Percentiles rank a stretch among this genome's conserved stretches.
phyloP scores from a whole-genome alignment of 2,113 vertebrate species.

The Gymnocephalus cernua region DNA sequence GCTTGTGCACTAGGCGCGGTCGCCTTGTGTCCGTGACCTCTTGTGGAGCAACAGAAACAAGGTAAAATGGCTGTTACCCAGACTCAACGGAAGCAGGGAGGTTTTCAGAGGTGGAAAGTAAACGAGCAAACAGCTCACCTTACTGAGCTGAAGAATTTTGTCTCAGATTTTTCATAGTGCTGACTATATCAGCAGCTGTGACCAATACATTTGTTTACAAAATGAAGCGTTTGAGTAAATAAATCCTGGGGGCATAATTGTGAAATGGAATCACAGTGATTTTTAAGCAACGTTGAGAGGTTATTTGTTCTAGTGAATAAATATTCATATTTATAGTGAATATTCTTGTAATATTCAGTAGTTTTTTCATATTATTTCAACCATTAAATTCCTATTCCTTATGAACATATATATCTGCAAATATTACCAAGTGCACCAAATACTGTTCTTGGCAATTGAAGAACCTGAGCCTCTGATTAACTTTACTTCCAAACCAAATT shows the following conservation, averaged over 20 bases:
- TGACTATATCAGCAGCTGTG: not conserved
- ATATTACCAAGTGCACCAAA: not conserved
- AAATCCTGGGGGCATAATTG: not conserved
- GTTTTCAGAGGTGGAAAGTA: constrained; percentile 51
- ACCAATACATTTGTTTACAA: not conserved
- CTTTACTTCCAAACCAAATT: constrained; percentile 12
- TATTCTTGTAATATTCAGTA: not conserved
- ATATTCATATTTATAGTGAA: not conserved
- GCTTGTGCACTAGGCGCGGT: constrained; percentile 77
- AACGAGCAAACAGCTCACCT: constrained; percentile 34
- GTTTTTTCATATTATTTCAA: not conserved
- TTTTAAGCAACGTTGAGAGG: not conserved
- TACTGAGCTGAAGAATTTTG: constrained; percentile 7
- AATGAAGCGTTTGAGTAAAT: not conserved
- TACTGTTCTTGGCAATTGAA: not conserved
- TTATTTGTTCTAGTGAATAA: not conserved
- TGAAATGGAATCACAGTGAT: not conserved
- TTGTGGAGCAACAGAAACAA: constrained; percentile 83
- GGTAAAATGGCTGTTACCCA: constrained; percentile 74
- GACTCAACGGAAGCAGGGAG: constrained; percentile 47
- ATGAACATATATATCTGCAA: not conserved
- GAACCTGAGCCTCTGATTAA: not conserved
- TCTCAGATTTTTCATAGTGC: constrained; percentile 12
- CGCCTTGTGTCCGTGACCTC: constrained; percentile 81
- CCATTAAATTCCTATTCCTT: not conserved